Evolutionary conservation across 2,797 vertebrate genomes (phyloP).

Genomic region (Ara ararauna): DNA sequence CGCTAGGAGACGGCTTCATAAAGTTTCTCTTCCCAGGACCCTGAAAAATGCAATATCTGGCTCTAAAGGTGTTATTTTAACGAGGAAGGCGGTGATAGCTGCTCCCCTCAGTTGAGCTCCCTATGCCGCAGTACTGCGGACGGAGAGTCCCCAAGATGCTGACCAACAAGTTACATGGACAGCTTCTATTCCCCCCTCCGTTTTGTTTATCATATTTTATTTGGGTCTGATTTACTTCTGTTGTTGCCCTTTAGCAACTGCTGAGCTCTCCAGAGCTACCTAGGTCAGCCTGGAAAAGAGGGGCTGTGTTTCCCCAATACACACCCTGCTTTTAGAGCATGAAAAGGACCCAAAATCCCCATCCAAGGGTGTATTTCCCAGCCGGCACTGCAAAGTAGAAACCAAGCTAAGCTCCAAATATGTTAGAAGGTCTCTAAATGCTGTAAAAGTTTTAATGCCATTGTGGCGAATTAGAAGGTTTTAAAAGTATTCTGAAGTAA

Average conservation of each 20-base stretch:
- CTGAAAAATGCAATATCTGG: neutral
- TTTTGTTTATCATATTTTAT: neutral
- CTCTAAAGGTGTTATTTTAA: neutral
- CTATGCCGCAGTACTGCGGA: neutral
- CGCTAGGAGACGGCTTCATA: neutral
- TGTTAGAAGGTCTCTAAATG: neutral
- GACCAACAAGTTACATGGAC: neutral
- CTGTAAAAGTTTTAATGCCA: neutral
- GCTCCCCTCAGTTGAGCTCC: neutral
- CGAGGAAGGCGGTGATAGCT: neutral
- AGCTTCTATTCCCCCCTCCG: rapidly evolving
- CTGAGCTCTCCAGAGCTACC: neutral
- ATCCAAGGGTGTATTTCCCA: neutral
- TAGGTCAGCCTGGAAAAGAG: neutral
- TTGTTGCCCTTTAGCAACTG: neutral
- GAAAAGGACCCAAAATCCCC: neutral
- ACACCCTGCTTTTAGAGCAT: neutral
- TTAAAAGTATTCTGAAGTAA: neutral
- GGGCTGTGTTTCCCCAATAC: neutral
- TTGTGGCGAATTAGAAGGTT: neutral
- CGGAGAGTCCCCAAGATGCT: neutral
- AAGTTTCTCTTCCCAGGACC: neutral
- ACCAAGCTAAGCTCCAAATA: neutral
- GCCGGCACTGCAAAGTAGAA: neutral
- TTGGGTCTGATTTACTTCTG: neutral